phyloP scores from a whole-genome alignment of 2,797 vertebrate genomes.

The Neostethus bicornis region DNA sequence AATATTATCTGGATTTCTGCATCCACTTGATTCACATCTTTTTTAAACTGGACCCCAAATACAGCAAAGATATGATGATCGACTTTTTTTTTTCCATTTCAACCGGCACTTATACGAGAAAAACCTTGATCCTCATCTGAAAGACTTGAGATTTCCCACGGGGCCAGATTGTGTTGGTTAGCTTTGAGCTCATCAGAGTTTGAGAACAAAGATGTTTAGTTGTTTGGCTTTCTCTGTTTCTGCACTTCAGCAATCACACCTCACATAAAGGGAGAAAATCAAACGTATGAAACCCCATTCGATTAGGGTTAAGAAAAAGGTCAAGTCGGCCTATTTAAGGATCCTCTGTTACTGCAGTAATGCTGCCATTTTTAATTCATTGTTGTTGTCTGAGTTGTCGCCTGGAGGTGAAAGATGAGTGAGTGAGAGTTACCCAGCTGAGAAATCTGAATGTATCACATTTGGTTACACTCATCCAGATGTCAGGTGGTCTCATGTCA shows the following conservation, averaged over 20 bases:
- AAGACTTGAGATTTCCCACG: conserved; percentile 40
- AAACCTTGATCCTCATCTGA: conserved; percentile 40
- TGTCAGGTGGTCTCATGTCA: conserved; percentile 51
- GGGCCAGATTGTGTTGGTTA: conserved; percentile 34
- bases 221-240: conserved; percentile 42
- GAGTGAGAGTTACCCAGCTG: conserved; percentile 59
- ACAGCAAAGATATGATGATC: conserved; percentile 4
- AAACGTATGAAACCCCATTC: conserved; percentile 70
- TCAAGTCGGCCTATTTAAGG: conserved; percentile 71
- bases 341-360: conserved; percentile 49
- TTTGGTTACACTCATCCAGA: conserved; percentile 40
- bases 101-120: conserved; percentile 21
- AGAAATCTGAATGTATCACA: conserved; percentile 53
- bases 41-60: conserved; percentile 8
- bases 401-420: conserved; percentile 62
- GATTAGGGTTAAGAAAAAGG: conserved; percentile 66
- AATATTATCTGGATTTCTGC: background rate
- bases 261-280: conserved; percentile 61
- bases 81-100: conserved; percentile 30
- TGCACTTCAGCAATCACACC: conserved; percentile 57
- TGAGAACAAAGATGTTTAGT: conserved; percentile 24
- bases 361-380: conserved; percentile 77
- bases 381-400: conserved; percentile 58
- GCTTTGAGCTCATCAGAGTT: conserved; percentile 22
- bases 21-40: conserved; percentile 5